These are phyloP conservation scores for Vipera ursinii DNA, from an alignment of 2,797 vertebrate species.

Conservation along the genomic window DNA sequence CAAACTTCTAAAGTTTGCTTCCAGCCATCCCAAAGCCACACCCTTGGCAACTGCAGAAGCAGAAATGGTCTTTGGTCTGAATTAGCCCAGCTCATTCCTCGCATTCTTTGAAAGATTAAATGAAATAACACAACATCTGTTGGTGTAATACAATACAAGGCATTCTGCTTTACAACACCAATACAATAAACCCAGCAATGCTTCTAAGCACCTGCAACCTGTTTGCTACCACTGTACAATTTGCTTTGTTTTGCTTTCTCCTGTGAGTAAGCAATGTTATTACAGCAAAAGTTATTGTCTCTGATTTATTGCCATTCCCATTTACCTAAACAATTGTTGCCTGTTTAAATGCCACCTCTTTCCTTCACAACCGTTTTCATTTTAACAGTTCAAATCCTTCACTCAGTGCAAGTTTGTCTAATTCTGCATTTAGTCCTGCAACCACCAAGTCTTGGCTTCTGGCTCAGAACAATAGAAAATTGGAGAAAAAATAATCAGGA, in stretches of 20 bases:
- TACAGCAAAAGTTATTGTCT: not conserved
- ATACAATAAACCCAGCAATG: not conserved
- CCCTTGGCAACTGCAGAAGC: not conserved
- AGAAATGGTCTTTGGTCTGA: not conserved
- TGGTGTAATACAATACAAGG: not conserved
- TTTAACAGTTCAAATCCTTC: not conserved
- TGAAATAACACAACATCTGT: not conserved
- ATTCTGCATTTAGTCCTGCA: not conserved
- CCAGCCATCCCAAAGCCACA: not conserved
- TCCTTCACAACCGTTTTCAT: not conserved
- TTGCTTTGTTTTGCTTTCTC: not conserved
- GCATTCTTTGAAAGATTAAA: not conserved
- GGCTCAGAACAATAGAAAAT: not conserved
- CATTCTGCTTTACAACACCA: not conserved
- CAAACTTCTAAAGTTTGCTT: not conserved
- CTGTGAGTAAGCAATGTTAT: not conserved
- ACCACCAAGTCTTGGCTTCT: not conserved
- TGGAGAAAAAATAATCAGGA: not conserved
- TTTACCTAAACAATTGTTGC: not conserved
- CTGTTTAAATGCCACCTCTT: not conserved
- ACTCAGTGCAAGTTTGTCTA: not conserved
- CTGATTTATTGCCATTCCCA: not conserved
- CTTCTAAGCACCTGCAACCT: not conserved
- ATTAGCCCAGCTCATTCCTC: not conserved
- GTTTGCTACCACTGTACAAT: not conserved